Percentiles rank a stretch among this genome's conserved stretches.
Evolutionary conservation across 2,797 vertebrate genomes (phyloP).

Genomic region (Chiroxiphia lanceolata): DNA sequence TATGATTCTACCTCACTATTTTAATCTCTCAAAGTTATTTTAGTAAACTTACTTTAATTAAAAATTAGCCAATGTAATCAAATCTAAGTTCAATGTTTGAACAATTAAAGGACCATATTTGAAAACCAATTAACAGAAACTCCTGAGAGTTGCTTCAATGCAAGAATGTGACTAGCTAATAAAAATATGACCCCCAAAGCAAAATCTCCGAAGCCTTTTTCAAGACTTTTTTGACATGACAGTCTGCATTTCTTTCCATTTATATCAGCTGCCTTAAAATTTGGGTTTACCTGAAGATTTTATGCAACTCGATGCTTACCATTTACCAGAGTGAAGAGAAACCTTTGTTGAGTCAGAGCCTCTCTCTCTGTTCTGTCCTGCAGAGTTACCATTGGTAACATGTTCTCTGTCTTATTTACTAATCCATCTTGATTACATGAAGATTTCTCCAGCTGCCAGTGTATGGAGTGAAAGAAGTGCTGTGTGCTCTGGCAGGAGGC

Average conservation of each 20-base stretch:
- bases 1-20: background rate
- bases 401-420: background rate
- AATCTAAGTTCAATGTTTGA: conserved; percentile 34
- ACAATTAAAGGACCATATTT: conserved; percentile 53
- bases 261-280: background rate
- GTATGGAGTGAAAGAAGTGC: background rate
- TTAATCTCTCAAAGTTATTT: conserved; percentile 38
- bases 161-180: conserved; percentile 23
- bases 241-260: background rate
- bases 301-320: background rate
- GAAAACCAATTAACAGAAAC: conserved; percentile 64
- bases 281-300: background rate
- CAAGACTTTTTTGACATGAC: background rate
- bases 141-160: conserved; percentile 23
- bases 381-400: background rate
- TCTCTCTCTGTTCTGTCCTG: background rate
- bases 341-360: background rate
- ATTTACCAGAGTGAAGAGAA: background rate
- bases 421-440: background rate
- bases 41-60: conserved; percentile 52
- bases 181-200: conserved; percentile 42
- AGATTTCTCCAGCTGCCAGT: background rate
- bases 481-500: background rate
- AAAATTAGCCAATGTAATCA: conserved; percentile 37
- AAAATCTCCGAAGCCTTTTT: background rate